These are phyloP conservation scores for Hedychridium roseum DNA, from an alignment of 2,888 invertebrate genomes.

Conservation along the genomic window DNA sequence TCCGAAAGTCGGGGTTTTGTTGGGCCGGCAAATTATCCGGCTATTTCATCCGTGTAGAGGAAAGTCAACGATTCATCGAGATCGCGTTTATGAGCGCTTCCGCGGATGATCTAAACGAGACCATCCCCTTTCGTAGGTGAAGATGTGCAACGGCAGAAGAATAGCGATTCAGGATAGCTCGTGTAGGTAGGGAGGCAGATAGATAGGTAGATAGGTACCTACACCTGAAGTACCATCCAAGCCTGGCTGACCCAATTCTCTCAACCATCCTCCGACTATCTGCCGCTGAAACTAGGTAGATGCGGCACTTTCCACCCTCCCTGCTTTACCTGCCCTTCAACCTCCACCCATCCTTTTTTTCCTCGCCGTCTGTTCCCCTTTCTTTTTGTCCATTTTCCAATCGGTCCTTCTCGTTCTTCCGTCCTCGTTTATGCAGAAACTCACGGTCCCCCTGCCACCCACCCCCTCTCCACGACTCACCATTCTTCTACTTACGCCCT, in stretches of 20 bases:
- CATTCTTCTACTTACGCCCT: conserved; percentile 19
- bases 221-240: conserved; percentile 56
- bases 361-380: conserved; percentile 12
- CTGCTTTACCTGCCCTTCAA: not conserved
- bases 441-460: conserved; percentile 7
- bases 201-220: conserved; percentile 36
- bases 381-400: not conserved
- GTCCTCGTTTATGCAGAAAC: too few relatives aligned
- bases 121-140: too few relatives aligned
- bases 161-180: too few relatives aligned
- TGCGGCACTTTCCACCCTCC: conserved; percentile 10
- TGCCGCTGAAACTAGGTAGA: conserved; percentile 31
- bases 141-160: too few relatives aligned
- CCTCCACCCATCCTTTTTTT: conserved; percentile 1
- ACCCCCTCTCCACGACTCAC: not conserved
- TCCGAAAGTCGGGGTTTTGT: too few relatives aligned
- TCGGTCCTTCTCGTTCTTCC: not conserved
- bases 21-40: too few relatives aligned
- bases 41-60: not conserved
- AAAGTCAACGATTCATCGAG: not conserved
- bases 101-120: not conserved
- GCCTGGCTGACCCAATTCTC: conserved; percentile 57
- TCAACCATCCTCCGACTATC: conserved; percentile 25
- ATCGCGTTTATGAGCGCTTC: not conserved
- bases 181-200: conserved; percentile 24